These are phyloP conservation scores for Sternarchorhynchus goeldii DNA, from an alignment of 2,797 vertebrate species.

Conservation along the genomic window DNA sequence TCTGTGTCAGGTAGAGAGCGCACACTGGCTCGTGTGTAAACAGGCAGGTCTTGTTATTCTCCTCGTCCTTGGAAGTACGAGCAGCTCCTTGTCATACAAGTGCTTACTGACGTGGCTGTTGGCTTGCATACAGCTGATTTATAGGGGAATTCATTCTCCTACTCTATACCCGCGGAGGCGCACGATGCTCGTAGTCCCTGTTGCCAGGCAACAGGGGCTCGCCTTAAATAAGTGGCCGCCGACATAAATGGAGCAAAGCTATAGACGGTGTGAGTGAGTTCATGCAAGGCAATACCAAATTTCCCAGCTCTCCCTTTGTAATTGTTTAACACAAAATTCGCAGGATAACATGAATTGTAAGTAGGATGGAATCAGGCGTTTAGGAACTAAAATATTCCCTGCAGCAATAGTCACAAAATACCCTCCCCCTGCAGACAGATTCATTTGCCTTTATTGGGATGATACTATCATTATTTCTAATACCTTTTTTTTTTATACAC, in stretches of 20 bases:
- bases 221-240: slow-evolving; percentile 78
- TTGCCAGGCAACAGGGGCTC: slow-evolving; percentile 80
- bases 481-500: not conserved
- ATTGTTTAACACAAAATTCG: slow-evolving; percentile 35
- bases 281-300: slow-evolving; percentile 70
- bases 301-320: slow-evolving; percentile 53
- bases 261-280: slow-evolving; percentile 68
- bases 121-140: slow-evolving; percentile 62
- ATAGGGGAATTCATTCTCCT: slow-evolving; percentile 59
- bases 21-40: slow-evolving; percentile 18
- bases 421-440: not conserved
- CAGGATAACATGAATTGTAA: not conserved
- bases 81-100: slow-evolving; percentile 57
- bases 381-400: not conserved
- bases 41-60: slow-evolving; percentile 34
- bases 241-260: slow-evolving; percentile 71
- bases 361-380: slow-evolving; percentile 19
- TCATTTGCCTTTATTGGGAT: no score
- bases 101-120: slow-evolving; percentile 72
- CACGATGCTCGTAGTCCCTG: slow-evolving; percentile 70
- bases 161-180: slow-evolving; percentile 61
- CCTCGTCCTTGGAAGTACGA: slow-evolving; percentile 21
- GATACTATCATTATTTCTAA: not conserved
- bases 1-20: not conserved
- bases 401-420: not conserved